A percentile compares a stretch with the other conserved stretches of the same genome.
These are phyloP conservation scores for Naja naja DNA, from an alignment of 2,113 vertebrate genomes.

Conservation along the genomic window DNA sequence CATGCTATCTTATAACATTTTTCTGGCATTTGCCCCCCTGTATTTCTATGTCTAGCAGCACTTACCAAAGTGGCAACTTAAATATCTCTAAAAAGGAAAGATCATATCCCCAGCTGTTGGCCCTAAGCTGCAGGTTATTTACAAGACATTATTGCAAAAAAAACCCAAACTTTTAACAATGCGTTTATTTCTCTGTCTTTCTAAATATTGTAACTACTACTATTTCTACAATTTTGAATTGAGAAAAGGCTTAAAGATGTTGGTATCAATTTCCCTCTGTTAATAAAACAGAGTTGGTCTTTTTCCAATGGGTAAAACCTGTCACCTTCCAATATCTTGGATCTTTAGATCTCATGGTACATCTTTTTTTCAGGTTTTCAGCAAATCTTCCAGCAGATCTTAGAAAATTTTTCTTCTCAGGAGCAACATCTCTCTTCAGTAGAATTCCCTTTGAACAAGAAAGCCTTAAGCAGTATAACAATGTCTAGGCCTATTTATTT, in stretches of 20 bases:
- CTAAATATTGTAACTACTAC: neutral
- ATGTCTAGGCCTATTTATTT: neutral
- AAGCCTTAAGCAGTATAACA: neutral
- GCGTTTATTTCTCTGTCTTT: neutral
- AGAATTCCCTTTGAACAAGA: neutral
- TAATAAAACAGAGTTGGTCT: neutral
- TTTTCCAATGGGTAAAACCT: neutral
- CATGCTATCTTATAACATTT: constrained; percentile 25
- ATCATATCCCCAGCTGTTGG: neutral
- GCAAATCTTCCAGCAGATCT: neutral
- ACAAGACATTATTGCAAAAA: neutral
- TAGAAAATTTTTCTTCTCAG: neutral
- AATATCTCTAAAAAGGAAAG: neutral
- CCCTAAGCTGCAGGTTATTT: neutral
- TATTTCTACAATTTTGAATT: neutral
- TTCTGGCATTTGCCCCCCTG: neutral
- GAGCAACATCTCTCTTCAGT: neutral
- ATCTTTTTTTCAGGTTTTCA: neutral
- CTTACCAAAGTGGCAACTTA: constrained; percentile 20
- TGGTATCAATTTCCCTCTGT: neutral
- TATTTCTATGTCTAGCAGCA: constrained; percentile 1
- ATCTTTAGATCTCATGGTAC: neutral
- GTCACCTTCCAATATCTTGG: neutral
- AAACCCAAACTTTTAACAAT: neutral
- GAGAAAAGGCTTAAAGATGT: neutral